Base-by-base conservation (phyloP, 1,140 invertebrate species). In the Drosophila burlai region DNA sequence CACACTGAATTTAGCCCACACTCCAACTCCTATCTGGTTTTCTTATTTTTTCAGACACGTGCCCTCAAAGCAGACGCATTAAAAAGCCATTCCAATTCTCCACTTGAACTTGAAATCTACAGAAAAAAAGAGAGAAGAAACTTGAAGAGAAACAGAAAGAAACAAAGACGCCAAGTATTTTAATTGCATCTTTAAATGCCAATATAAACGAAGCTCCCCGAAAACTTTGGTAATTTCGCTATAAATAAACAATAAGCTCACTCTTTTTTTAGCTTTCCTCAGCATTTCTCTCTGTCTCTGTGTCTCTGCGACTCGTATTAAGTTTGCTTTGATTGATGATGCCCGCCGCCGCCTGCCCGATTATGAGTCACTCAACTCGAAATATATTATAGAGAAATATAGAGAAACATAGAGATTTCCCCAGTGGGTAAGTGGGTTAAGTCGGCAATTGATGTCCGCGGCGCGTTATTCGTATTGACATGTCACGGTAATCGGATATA, bases 61-160 rank as follows among this genome's bases (percentile, higher is more conserved):
- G 42, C 79, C 55, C 69, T 54, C 49, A 45, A 60, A 16, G 18
- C 45, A 61, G 64, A 73, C 50, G 66, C 59, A 71, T 54, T 71
- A 68, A 63, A 79, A 77, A 42, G 43, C 57, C 65, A 77, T 78
- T 62, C 69, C 57, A 69, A 61, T 86, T 76, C 83, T 58, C 71
- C 66, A 69, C 61, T 78, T 87, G 84, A 87, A 87, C 84, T 87
- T 87, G 84, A 87, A 89, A 81, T 73, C 72, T 57, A 31, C 36
- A 64, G 69, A 38, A 31, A 50, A 31, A 42, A 6, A 54, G 54
- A 26, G 13, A 40, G 13, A 38, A 24, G 52, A 54, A 58, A 74
- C 58, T 45, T 4, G 1, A 26, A 16, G 18, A 63, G 45, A 43
- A 21, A 54, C 16, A 59, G 36, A 43, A 21, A 38, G 52, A 54